Conservation (phyloP, 92 coral and sea anemone genomes). For the Metridium senile region DNA sequence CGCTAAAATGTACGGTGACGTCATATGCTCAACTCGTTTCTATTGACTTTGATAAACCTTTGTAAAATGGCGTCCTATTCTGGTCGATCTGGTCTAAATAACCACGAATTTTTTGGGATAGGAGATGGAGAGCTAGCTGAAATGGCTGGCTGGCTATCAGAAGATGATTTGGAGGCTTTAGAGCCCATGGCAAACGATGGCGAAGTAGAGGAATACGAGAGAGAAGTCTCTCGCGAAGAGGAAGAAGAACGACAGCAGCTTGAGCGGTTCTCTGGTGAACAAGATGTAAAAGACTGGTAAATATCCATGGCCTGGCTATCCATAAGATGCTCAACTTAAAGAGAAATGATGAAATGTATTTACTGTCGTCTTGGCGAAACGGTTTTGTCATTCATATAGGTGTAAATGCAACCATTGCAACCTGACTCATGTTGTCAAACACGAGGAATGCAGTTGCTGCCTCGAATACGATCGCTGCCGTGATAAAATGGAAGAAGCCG, state of each 20-base stretch:
- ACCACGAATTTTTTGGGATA: too few species aligned
- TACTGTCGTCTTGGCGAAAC: neutral
- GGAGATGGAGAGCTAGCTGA: too few species aligned
- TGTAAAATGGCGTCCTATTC: too few species aligned
- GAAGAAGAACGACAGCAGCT: conserved; percentile 12
- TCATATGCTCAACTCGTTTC: conserved; percentile 7
- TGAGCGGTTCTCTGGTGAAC: conserved; percentile 10
- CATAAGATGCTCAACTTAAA: neutral
- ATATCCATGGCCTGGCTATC: neutral
- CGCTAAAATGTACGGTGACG: conserved; percentile 15
- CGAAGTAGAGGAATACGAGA: conserved; percentile 6
- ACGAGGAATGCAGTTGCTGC: conserved; percentile 26
- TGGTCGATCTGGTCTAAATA: too few species aligned
- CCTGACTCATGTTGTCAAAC: neutral
- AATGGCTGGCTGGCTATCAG: conserved; percentile 8
- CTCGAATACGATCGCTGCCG: conserved; percentile 32
- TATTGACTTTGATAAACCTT: too few species aligned
- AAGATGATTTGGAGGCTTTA: conserved; percentile 8
- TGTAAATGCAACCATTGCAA: conserved; percentile 16
- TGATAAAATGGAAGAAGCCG: conserved; percentile 34
- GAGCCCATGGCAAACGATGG: conserved; percentile 6
- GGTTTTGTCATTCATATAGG: neutral
- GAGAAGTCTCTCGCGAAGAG: conserved; percentile 11
- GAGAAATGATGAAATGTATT: neutral
- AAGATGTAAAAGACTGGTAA: conserved; percentile 1